A percentile compares a stretch with the other conserved stretches of the same genome.
Evolutionary conservation across 2,113 vertebrate genomes (phyloP).

Genomic region (Vimba vimba): DNA sequence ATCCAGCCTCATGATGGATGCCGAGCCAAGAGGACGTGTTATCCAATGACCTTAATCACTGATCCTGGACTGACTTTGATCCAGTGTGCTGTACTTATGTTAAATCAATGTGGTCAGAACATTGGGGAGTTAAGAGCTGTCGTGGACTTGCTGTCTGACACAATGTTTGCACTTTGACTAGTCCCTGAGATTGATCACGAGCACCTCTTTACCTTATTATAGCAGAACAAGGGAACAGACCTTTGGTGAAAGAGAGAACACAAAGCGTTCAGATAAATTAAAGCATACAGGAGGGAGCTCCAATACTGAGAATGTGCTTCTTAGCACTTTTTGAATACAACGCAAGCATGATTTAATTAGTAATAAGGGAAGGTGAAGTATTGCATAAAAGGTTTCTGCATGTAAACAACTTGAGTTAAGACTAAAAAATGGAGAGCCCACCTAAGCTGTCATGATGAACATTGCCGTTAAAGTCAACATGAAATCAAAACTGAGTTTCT

Average conservation of each 20-base stretch:
- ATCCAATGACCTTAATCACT: constrained; percentile 45
- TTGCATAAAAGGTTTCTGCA: constrained; percentile 35
- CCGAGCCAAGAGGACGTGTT: constrained; percentile 29
- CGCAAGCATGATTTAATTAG: constrained; percentile 33
- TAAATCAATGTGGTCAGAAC: constrained; percentile 36
- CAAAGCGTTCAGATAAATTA: background rate
- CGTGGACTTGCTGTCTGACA: constrained; percentile 31
- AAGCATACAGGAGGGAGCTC: background rate
- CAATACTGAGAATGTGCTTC: constrained; percentile 33
- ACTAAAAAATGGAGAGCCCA: background rate
- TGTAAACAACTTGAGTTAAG: constrained; percentile 35
- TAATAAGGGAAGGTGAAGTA: background rate
- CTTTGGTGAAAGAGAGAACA: constrained; percentile 22
- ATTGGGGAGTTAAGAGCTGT: constrained; percentile 17
- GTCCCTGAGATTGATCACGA: constrained; percentile 15
- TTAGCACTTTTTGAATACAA: constrained; percentile 38
- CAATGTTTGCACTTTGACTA: constrained; percentile 46
- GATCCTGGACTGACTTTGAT: constrained; percentile 37
- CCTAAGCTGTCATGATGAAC: background rate
- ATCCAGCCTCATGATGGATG: background rate
- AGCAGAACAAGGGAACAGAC: constrained; percentile 39
- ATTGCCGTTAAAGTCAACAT: constrained; percentile 23
- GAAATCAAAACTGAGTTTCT: background rate
- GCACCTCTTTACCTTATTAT: constrained; percentile 43
- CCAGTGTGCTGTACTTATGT: constrained; percentile 13